Conservation (phyloP, 2,888 invertebrate species). For the Heliconius ismenius region DNA sequence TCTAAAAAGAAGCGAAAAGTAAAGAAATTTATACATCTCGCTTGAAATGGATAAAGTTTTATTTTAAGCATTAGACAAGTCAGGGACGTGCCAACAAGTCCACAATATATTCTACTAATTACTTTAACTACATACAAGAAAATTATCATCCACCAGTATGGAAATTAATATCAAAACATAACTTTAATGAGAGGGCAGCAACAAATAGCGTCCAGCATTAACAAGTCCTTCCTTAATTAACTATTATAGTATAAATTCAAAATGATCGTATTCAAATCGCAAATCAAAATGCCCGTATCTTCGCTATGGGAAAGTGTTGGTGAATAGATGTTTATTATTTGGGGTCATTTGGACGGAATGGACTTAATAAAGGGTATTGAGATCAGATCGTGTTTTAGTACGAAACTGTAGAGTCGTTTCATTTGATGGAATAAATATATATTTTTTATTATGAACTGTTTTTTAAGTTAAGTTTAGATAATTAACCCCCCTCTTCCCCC, state of each 20-base stretch:
- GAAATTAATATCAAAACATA: slow-evolving; percentile 21
- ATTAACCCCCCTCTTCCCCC: no score
- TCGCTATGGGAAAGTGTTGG: slow-evolving; percentile 74
- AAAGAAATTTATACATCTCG: not conserved
- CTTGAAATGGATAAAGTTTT: not conserved
- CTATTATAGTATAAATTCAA: slow-evolving; percentile 61
- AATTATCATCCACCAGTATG: not conserved
- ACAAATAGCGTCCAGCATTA: slow-evolving; percentile 58
- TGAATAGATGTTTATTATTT: slow-evolving; percentile 77
- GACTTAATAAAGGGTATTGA: slow-evolving; percentile 64
- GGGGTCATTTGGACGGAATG: slow-evolving; percentile 75
- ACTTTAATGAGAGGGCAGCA: slow-evolving; percentile 53
- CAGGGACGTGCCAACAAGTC: accelerated
- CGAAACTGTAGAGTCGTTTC: slow-evolving; percentile 53
- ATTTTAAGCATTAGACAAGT: no score
- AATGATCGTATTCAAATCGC: slow-evolving; percentile 73
- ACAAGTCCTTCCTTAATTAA: slow-evolving; percentile 68
- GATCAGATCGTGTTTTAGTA: slow-evolving; percentile 30
- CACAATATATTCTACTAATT: not conserved
- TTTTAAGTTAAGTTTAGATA: not conserved
- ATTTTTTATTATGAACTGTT: not conserved
- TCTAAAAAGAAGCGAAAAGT: not conserved
- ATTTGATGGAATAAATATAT: not conserved
- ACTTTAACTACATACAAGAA: not conserved
- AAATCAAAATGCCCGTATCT: slow-evolving; percentile 80